Conservation (phyloP, 2,797 vertebrate genomes). For the Gadopsis marmoratus region DNA sequence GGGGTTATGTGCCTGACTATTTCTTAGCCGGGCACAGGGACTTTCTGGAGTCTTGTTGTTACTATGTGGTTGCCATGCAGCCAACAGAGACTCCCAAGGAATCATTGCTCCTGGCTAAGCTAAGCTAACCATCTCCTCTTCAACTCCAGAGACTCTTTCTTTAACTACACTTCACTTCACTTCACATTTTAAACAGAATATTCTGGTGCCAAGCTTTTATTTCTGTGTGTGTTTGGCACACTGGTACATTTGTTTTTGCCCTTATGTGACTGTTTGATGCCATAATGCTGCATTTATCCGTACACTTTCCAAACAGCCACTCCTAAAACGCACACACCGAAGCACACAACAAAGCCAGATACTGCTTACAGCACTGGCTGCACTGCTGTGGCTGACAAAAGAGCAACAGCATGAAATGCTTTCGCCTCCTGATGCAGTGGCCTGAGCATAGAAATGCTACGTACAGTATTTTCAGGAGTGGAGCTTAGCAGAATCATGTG, state of each 20-base stretch:
- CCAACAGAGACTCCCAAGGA: not conserved
- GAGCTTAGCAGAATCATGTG: constrained; percentile 19
- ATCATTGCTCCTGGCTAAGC: not conserved
- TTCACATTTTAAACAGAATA: not conserved
- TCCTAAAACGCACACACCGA: not conserved
- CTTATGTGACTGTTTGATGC: not conserved
- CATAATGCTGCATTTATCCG: constrained; percentile 5
- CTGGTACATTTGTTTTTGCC: not conserved
- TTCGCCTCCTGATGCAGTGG: constrained; percentile 28
- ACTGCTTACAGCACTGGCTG: constrained; percentile 13
- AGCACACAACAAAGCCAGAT: constrained; percentile 1
- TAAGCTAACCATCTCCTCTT: not conserved
- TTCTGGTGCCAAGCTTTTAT: not conserved
- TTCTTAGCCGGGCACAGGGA: not conserved
- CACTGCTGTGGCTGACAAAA: constrained; percentile 37
- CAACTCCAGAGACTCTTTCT: not conserved
- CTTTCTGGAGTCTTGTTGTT: not conserved
- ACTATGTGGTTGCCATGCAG: not conserved
- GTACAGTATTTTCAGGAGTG: constrained; percentile 20
- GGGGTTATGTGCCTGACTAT: not conserved
- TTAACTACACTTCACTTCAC: not conserved
- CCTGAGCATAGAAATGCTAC: not conserved
- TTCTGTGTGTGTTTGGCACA: constrained; percentile 5
- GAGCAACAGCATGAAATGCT: constrained; percentile 21
- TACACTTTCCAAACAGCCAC: constrained; percentile 1